Evolutionary conservation across 2,113 vertebrate species (phyloP).

Genomic region (Pseudorhombus dupliciocellatus): DNA sequence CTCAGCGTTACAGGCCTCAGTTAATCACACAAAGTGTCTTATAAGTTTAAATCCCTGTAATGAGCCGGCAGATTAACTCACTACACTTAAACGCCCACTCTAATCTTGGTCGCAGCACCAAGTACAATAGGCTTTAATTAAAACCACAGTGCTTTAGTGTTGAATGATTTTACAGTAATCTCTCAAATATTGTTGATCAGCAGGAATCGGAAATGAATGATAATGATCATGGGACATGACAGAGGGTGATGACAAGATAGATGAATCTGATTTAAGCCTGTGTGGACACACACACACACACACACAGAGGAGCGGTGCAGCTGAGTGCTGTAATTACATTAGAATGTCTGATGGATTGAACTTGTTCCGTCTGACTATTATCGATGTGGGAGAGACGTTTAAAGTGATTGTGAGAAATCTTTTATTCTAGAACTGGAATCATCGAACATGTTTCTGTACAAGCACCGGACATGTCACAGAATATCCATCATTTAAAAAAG

Average conservation of each 20-base stretch:
- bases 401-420: constrained; percentile 11
- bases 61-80: constrained; percentile 48
- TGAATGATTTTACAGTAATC: constrained; percentile 27
- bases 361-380: background rate
- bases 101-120: constrained; percentile 31
- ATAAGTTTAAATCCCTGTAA: constrained; percentile 45
- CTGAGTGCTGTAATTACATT: constrained; percentile 38
- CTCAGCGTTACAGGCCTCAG: constrained; percentile 32
- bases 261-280: background rate
- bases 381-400: background rate
- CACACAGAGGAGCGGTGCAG: constrained; percentile 7
- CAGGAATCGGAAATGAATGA: background rate
- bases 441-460: background rate
- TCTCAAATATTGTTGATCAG: constrained; percentile 2
- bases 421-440: background rate
- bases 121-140: constrained; percentile 4
- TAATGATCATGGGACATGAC: too few species aligned
- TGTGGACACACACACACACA: background rate
- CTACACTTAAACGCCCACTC: constrained; percentile 15
- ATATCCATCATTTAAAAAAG: too few species aligned
- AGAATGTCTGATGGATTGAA: constrained; percentile 17
- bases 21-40: constrained; percentile 53
- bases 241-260: background rate
- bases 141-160: background rate
- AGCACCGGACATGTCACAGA: background rate